Evolutionary conservation across 2,888 invertebrate species (phyloP), one percentile per base, ranked within the genome.

Genomic region (Eretmocerus hayati): DNA sequence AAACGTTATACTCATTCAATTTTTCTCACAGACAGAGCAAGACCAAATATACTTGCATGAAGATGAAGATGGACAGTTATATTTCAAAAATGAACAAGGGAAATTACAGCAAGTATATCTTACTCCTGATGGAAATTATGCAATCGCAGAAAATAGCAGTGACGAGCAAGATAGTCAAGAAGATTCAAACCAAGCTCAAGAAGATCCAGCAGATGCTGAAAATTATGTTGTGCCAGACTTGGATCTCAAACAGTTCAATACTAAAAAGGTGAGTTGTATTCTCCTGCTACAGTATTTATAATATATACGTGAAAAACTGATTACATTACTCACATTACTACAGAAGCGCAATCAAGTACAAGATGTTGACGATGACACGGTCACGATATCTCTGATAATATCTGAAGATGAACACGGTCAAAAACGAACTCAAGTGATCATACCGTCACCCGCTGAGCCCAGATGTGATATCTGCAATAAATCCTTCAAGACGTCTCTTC

Each of bases 391-490:
- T 1, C 47, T 71, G 20, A 71, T 71, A 48, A 72, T 75, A 53
- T 73, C 73, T 1, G 67, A 72, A 26, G 74, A 74, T 56, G 70
- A 72, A 36, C 64, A 70, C 43, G 74, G 73, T 1, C 66, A 71
- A 40, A 72, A 72, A 52, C 60, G 71, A 43, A 74, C 75, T 4
- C 72, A 73, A 59, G 75, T 72, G 31, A 69, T 76, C 15, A 73
- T 72, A 55, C 72, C 72, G 23, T 68, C 70, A 16, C 49, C 42
- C 18, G 59, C 67, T 8, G 74, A 66, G 21, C 68, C 69, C 13
- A 64, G 63, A 18, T 79, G 79, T 51, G 60, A 69, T 6, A 57
- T 75, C 0, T 79, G 80, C 55, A 66, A 72, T n/a, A 77, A 74
- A 56, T 66, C 62, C 1, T 78, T 78, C 49, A 72, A 72, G 48